Evolutionary conservation across 2,797 vertebrate species (phyloP).

Genomic region (Poecilia wingei): DNA sequence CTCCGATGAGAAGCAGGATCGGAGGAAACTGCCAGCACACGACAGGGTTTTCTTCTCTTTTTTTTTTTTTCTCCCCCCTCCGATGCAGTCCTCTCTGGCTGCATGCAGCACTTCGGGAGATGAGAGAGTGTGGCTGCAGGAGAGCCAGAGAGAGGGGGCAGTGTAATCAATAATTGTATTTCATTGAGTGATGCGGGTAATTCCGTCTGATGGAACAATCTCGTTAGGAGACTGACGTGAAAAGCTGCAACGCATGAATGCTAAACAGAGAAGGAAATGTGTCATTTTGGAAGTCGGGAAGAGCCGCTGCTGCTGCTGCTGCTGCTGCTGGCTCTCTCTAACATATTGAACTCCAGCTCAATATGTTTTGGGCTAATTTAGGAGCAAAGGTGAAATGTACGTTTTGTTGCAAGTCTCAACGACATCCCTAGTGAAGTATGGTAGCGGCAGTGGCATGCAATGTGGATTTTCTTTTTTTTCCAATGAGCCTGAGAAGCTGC

Average conservation of each 20-base stretch:
- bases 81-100: constrained; percentile 77
- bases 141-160: constrained; percentile 35
- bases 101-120: constrained; percentile 80
- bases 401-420: not conserved
- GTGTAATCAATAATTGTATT: constrained; percentile 79
- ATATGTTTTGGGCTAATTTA: not conserved
- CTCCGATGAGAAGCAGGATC: constrained; percentile 41
- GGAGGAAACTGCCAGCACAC: constrained; percentile 64
- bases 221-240: constrained; percentile 62
- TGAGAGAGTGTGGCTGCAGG: constrained; percentile 68
- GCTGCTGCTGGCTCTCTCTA: not conserved
- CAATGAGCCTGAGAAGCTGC: not conserved
- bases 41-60: constrained; percentile 46
- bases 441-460: not conserved
- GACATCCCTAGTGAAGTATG: not conserved
- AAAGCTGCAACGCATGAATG: constrained; percentile 50
- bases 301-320: not conserved
- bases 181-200: constrained; percentile 77
- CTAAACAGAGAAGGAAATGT: constrained; percentile 30
- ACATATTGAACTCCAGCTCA: not conserved
- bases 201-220: constrained; percentile 76
- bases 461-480: not conserved
- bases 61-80: constrained; percentile 4
- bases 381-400: not conserved
- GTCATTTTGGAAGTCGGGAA: constrained; percentile 10